Evolutionary conservation across 2,797 vertebrate species (phyloP).

Genomic region (Leptodactylus fallax): DNA sequence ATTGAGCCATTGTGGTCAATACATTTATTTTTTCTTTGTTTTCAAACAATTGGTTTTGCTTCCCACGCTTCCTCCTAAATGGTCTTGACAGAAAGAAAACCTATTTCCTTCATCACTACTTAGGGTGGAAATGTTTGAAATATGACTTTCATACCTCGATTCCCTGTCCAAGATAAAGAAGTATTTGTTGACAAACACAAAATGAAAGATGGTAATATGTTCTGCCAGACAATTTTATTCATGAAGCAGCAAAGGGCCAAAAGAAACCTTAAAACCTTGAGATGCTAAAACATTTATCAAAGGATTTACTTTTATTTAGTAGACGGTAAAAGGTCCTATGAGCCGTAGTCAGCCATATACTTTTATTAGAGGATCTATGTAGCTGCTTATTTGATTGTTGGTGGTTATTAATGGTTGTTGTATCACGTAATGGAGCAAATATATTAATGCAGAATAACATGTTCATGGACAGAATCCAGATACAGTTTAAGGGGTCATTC

Average conservation of each 20-base stretch:
- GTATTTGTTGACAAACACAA: slow-evolving; percentile 41
- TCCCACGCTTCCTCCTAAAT: neutral
- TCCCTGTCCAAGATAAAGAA: slow-evolving; percentile 33
- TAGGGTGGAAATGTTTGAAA: slow-evolving; percentile 32
- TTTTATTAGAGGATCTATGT: slow-evolving; percentile 66
- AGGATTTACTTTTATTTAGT: slow-evolving; percentile 65
- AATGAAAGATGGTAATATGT: slow-evolving; percentile 39
- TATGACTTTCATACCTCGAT: slow-evolving; percentile 15
- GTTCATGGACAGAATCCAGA: no score
- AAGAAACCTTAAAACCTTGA: neutral
- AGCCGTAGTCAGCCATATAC: slow-evolving; percentile 45
- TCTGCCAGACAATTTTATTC: slow-evolving; percentile 20
- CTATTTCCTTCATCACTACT: slow-evolving; percentile 18
- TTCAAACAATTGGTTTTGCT: neutral
- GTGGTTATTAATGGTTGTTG: slow-evolving; percentile 56
- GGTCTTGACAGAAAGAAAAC: neutral
- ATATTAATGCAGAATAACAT: no score
- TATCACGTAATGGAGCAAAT: no score
- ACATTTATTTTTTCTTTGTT: neutral
- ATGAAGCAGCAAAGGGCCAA: neutral
- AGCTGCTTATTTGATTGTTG: slow-evolving; percentile 59
- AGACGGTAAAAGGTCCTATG: slow-evolving; percentile 54
- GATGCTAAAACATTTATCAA: slow-evolving; percentile 51
- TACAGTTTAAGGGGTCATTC: no score
- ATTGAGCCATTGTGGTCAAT: neutral